Evolutionary conservation across 2,113 vertebrate genomes (phyloP).

Genomic region (Hippocampus guttulatus): DNA sequence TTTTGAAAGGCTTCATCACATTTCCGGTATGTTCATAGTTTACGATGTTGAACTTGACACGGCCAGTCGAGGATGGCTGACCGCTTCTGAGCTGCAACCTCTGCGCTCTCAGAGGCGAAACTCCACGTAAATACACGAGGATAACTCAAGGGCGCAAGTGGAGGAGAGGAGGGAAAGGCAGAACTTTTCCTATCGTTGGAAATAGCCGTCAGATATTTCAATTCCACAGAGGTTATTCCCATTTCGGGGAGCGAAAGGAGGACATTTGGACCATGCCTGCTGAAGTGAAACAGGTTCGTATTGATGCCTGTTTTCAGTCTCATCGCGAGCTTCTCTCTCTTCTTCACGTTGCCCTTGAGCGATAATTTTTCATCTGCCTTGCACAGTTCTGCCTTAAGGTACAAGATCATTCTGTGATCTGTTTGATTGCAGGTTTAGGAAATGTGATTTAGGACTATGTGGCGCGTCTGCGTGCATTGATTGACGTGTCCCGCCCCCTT

Average conservation of each 20-base stretch:
- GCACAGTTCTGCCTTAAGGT: neutral
- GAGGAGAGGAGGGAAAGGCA: slow-evolving; percentile 44
- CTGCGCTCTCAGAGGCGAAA: slow-evolving; percentile 55
- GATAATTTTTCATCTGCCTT: neutral
- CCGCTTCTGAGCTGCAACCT: slow-evolving; percentile 63
- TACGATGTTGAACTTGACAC: slow-evolving; percentile 13
- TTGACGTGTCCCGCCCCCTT: slow-evolving; percentile 7
- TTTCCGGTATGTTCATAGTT: neutral
- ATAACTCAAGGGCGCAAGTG: slow-evolving; percentile 36
- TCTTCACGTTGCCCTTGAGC: slow-evolving; percentile 2
- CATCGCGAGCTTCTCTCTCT: slow-evolving; percentile 20
- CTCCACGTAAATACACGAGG: slow-evolving; percentile 44
- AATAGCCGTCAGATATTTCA: slow-evolving; percentile 22
- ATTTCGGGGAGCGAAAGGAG: slow-evolving; percentile 33
- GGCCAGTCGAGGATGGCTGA: slow-evolving; percentile 65
- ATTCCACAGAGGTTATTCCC: slow-evolving; percentile 31
- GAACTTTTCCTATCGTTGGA: slow-evolving; percentile 53
- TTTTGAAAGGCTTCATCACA: slow-evolving; percentile 22
- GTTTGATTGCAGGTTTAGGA: neutral
- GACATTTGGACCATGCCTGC: slow-evolving; percentile 76
- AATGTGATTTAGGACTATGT: slow-evolving; percentile 33
- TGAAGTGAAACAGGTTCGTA: slow-evolving; percentile 85
- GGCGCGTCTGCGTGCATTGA: slow-evolving; percentile 2
- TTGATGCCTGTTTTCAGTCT: slow-evolving; percentile 19
- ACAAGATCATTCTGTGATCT: neutral